phyloP scores from a whole-genome alignment of 35 echinoderm and acorn worm species.

The Stichopus chloronotus region DNA sequence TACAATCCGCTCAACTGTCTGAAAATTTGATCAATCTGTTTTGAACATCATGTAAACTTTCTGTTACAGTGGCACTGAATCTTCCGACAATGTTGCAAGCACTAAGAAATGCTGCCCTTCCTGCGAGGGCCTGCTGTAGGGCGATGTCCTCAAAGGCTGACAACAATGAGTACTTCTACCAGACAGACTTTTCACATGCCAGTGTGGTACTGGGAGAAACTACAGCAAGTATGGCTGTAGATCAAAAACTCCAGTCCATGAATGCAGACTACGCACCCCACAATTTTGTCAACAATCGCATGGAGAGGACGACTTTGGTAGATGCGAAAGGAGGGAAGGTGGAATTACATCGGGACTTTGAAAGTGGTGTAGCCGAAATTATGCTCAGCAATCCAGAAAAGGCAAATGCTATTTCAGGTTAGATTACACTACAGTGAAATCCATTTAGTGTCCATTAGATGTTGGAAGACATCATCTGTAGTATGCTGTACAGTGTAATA shows the following conservation, averaged over 20 bases:
- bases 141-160: conserved; percentile 30
- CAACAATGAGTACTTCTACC: conserved; percentile 61
- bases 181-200: conserved; percentile 69
- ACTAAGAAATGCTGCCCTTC: not conserved
- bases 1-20: too few relatives aligned
- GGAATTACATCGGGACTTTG: conserved; percentile 65
- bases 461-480: too few relatives aligned
- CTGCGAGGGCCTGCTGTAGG: not conserved
- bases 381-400: conserved; percentile 75
- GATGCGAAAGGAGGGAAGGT: conserved; percentile 72
- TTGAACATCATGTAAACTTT: too few relatives aligned
- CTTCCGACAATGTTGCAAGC: not conserved
- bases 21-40: too few relatives aligned
- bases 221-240: conserved; percentile 64
- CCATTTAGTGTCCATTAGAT: not conserved
- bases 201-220: conserved; percentile 72
- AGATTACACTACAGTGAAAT: not conserved
- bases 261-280: conserved; percentile 55
- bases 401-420: conserved; percentile 93
- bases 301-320: conserved; percentile 52
- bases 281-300: conserved; percentile 71
- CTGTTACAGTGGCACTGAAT: too few relatives aligned
- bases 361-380: conserved; percentile 80
- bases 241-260: conserved; percentile 46
- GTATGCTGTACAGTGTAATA: too few relatives aligned